phyloP scores from a whole-genome alignment of 2,797 vertebrate genomes.

The Odontamblyopus lacepedii region DNA sequence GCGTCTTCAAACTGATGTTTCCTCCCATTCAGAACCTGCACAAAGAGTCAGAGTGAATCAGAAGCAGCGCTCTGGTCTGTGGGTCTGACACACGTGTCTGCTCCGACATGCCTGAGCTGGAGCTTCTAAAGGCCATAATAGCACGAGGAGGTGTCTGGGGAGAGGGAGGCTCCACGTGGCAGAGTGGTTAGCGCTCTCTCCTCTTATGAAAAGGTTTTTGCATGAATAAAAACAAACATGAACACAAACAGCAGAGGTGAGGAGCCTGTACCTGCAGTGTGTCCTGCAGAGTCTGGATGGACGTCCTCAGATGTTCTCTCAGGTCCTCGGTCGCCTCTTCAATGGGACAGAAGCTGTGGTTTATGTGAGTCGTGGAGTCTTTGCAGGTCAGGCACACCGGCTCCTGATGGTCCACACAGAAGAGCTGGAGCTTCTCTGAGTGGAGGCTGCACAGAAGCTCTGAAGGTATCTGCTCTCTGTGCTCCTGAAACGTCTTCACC shows the following conservation, averaged over 20 bases:
- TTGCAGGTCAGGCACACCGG: constrained; percentile 21
- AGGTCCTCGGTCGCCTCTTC: constrained; percentile 14
- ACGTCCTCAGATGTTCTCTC: constrained; percentile 6
- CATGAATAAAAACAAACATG: no score
- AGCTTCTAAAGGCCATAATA: no score
- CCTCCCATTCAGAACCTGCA: background rate
- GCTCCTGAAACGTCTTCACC: background rate
- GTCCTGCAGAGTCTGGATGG: background rate
- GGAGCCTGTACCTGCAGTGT: no score
- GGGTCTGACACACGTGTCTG: no score
- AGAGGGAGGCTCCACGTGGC: no score
- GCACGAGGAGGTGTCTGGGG: no score
- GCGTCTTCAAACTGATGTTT: background rate
- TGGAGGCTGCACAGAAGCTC: constrained; percentile 19
- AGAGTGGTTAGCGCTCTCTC: no score
- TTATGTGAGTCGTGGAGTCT: constrained; percentile 16
- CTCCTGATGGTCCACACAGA: constrained; percentile 8
- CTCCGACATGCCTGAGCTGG: no score
- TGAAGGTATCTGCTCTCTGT: background rate
- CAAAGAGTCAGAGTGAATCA: no score
- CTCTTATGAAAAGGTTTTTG: no score
- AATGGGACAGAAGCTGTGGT: constrained; percentile 18
- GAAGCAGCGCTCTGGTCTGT: no score
- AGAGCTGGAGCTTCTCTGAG: constrained; percentile 11
- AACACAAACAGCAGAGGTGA: no score